These are phyloP conservation scores for Noctuana brunneofusca DNA, from an alignment of 2,888 invertebrate genomes.

Conservation along the genomic window DNA sequence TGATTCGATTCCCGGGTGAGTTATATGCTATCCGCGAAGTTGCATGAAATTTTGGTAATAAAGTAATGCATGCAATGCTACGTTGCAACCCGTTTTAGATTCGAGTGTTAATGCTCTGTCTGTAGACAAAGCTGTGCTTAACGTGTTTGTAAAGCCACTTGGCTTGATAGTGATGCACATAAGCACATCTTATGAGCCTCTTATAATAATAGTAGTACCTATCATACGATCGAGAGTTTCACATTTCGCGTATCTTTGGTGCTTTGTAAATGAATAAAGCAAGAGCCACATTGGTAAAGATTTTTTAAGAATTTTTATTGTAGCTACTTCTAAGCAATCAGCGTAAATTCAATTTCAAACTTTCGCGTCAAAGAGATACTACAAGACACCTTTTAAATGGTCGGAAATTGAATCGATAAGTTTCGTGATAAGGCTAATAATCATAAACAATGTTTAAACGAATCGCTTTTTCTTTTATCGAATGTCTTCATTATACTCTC, in stretches of 20 bases:
- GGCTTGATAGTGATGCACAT: too few species aligned
- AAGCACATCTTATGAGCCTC: too few species aligned
- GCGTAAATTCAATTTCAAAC: background rate
- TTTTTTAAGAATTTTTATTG: background rate
- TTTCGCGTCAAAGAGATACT: background rate
- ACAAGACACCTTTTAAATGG: background rate
- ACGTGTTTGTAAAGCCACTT: too few species aligned
- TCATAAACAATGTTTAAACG: background rate
- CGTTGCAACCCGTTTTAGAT: background rate
- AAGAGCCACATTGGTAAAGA: too few species aligned
- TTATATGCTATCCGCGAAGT: background rate
- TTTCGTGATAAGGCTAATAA: background rate
- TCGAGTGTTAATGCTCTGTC: too few species aligned
- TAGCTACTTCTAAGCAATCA: background rate
- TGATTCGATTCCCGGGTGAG: conserved; percentile 20
- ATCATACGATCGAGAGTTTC: too few species aligned
- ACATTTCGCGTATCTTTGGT: too few species aligned
- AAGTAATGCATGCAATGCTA: background rate
- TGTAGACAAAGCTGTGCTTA: too few species aligned
- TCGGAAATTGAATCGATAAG: conserved; percentile 7
- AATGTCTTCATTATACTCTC: background rate
- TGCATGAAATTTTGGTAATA: background rate
- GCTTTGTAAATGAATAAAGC: too few species aligned
- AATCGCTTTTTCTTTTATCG: background rate
- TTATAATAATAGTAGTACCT: too few species aligned